Evolutionary conservation across 2,113 vertebrate species (phyloP).

Genomic region (Paedocypris sp.): DNA sequence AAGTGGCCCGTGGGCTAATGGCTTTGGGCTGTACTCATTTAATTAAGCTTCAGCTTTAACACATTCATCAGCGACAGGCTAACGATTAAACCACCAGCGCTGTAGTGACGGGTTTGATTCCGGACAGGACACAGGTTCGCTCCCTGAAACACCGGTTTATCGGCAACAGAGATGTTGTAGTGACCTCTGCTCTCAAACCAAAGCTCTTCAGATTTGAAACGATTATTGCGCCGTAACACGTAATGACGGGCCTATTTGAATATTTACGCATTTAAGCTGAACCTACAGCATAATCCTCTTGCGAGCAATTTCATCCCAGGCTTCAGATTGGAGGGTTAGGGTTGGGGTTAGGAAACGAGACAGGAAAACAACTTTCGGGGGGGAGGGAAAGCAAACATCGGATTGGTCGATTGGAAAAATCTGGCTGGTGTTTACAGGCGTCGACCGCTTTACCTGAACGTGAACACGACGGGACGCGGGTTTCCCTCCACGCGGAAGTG

Average conservation of each 20-base stretch:
- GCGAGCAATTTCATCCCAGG: background rate
- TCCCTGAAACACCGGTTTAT: too few species aligned
- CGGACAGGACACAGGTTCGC: too few species aligned
- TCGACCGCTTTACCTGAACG: constrained; percentile 57
- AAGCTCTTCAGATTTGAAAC: background rate
- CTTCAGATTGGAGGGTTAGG: background rate
- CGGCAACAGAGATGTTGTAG: too few species aligned
- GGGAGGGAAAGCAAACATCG: too few species aligned
- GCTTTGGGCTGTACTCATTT: background rate
- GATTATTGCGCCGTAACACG: background rate
- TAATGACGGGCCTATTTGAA: background rate
- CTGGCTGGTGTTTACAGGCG: too few species aligned
- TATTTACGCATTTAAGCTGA: background rate
- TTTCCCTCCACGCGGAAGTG: constrained; percentile 58
- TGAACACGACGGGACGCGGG: constrained; percentile 54
- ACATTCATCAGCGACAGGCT: constrained; percentile 14
- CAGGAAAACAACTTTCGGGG: background rate
- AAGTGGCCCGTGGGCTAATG: constrained; percentile 17
- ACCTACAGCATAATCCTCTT: background rate
- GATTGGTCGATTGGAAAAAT: too few species aligned
- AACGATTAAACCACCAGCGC: background rate
- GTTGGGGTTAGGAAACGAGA: background rate
- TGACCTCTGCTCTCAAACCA: too few species aligned
- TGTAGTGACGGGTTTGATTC: too few species aligned
- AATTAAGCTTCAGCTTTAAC: background rate